Percentiles rank a stretch among this genome's conserved stretches.
Evolutionary conservation across 2,888 invertebrate species (phyloP).

Genomic region (Meta bourneti): DNA sequence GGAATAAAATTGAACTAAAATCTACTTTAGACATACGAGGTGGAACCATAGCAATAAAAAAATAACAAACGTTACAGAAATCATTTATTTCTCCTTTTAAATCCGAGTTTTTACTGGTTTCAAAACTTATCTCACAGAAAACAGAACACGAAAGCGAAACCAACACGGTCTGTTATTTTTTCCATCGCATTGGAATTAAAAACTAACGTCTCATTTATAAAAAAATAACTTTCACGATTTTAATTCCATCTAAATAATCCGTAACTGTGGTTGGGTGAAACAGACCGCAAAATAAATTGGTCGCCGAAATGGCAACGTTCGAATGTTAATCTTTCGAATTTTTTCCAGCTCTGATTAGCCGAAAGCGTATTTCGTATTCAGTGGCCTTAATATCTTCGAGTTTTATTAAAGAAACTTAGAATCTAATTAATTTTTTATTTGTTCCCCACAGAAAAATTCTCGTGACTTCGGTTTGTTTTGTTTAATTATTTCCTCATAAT

Average conservation of each 20-base stretch:
- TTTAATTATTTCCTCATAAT: not conserved
- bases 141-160: too few relatives aligned
- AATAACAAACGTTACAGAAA: too few relatives aligned
- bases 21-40: too few relatives aligned
- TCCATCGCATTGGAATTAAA: too few relatives aligned
- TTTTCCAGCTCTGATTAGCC: not conserved
- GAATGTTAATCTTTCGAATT: not conserved
- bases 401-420: not conserved
- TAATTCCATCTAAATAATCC: not conserved
- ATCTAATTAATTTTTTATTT: conserved; percentile 1
- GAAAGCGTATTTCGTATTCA: not conserved
- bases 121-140: too few relatives aligned
- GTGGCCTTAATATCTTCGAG: not conserved
- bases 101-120: too few relatives aligned
- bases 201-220: not conserved
- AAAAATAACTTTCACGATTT: not conserved
- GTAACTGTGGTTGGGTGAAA: not conserved
- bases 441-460: not conserved
- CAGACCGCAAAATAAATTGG: not conserved
- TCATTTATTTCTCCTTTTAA: too few relatives aligned
- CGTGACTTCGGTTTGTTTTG: not conserved
- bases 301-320: not conserved
- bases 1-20: too few relatives aligned
- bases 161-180: too few relatives aligned
- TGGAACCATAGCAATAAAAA: too few relatives aligned